Percentiles rank a stretch among this genome's conserved stretches.
These are phyloP conservation scores for Isichthys henryi DNA, from an alignment of 2,113 vertebrate genomes.

Conservation along the genomic window DNA sequence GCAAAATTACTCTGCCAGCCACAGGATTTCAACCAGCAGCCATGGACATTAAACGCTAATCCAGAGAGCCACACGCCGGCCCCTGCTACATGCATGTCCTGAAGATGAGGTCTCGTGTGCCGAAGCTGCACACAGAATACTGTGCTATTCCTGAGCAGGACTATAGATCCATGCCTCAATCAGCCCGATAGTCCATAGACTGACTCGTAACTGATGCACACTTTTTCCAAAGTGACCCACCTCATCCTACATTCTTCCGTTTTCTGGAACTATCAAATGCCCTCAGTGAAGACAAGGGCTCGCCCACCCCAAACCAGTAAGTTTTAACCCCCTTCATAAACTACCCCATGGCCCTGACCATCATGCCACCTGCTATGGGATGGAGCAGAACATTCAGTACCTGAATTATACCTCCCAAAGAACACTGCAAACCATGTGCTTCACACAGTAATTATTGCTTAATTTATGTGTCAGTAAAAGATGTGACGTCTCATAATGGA, in stretches of 20 bases:
- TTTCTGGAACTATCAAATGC: not conserved
- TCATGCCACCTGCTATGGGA: not conserved
- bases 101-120: not conserved
- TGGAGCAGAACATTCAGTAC: not conserved
- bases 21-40: not conserved
- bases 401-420: not conserved
- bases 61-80: not conserved
- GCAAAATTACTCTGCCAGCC: not conserved
- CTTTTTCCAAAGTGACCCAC: not conserved
- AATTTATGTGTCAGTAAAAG: constrained; percentile 41
- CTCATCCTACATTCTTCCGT: not conserved
- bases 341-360: not conserved
- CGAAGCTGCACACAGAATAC: not conserved
- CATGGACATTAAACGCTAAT: not conserved
- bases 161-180: not conserved
- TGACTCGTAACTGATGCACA: not conserved
- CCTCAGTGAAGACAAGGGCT: not conserved
- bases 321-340: not conserved
- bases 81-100: not conserved
- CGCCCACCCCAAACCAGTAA: not conserved
- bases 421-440: constrained; percentile 1
- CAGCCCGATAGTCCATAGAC: not conserved
- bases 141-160: not conserved
- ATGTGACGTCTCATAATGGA: constrained; percentile 33
- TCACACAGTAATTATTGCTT: constrained; percentile 44